A percentile compares a stretch with the other conserved stretches of the same genome.
These are phyloP conservation scores for Anoplophora glabripennis DNA, from an alignment of 1,140 invertebrate species.

Conservation along the genomic window DNA sequence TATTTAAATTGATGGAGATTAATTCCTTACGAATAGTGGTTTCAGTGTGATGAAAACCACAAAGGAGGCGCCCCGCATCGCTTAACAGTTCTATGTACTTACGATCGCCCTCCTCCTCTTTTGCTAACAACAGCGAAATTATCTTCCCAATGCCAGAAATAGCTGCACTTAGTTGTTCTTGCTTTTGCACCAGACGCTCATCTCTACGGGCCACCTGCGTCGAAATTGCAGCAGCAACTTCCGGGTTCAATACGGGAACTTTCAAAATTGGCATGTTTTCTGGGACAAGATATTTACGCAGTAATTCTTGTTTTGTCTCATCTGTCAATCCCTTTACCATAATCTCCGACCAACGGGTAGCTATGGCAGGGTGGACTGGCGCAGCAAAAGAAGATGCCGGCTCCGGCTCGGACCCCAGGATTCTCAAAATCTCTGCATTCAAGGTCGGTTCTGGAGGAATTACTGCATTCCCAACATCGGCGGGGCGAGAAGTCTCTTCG, in stretches of 20 bases:
- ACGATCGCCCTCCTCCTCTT: conserved; percentile 5
- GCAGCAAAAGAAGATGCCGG: not conserved
- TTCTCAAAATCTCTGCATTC: too few species aligned
- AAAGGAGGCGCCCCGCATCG: conserved; percentile 13
- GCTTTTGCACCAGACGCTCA: not conserved
- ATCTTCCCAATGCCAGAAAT: conserved; percentile 8
- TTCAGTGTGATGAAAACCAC: conserved; percentile 12
- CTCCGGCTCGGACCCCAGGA: too few species aligned
- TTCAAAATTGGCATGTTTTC: not conserved
- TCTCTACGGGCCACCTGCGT: conserved; percentile 4
- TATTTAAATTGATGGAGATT: conserved; percentile 17
- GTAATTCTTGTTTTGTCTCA: conserved; percentile 2
- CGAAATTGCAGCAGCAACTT: not conserved
- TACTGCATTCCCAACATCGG: too few species aligned
- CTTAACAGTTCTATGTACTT: conserved; percentile 1
- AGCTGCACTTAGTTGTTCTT: conserved; percentile 1
- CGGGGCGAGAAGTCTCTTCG: too few species aligned
- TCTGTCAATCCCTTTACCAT: not conserved
- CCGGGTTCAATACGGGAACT: conserved; percentile 1
- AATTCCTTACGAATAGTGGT: conserved; percentile 8
- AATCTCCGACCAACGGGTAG: conserved; percentile 11
- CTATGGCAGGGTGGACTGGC: not conserved
- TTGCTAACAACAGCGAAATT: conserved; percentile 5
- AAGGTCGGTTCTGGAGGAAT: too few species aligned
- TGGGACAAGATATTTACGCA: conserved; percentile 6